Base-by-base conservation (phyloP, 1,140 invertebrate genomes). In the Penaeus indicus region DNA sequence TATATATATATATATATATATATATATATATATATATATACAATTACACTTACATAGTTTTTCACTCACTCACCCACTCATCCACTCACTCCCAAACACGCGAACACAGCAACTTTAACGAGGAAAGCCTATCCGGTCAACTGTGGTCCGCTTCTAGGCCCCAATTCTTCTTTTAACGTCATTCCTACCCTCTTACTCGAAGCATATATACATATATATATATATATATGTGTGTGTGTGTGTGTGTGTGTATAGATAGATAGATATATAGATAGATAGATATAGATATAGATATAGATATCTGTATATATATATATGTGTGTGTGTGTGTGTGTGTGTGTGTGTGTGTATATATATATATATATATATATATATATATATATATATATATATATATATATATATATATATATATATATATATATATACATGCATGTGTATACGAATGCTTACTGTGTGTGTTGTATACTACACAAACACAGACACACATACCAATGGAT, bases 21-120 rank as follows among this genome's bases (percentile, higher is more conserved):
- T 64, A 64, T 64, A 64, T 64, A 64, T 64, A 64, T 64, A 64
- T 64, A 64, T 64, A 64, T 64, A 64, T 64, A 64, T 64, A 64
- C n/a, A 64, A n/a, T 13, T 18, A 67, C 25, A 67, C 22, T 32
- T 22, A 27, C 8, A 13, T 1, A 18, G 67, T 22, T 1, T 22
- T 1, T 22, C 32, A 8, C 18, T 22, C 21, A 22, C 5, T 32
- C 18, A 13, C 16, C 19, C 32, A 22, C 1, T 5, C 1, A 72
- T 0, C 5, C 38, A 38, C 38, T 38, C 38, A 38, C 38, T 38
- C 38, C 38, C 38, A 38, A 1, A 38, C 38, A 38, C 38, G 38
- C 5, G 5, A 1, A 38, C 5, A 38, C 38, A 3, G 5, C n/a
- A 38, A 38, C 38, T 5, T 38, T 3, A 38, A 38, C 38, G 38